Conservation (phyloP, 2,113 vertebrate species). For the Cheirogaleus medius region DNA sequence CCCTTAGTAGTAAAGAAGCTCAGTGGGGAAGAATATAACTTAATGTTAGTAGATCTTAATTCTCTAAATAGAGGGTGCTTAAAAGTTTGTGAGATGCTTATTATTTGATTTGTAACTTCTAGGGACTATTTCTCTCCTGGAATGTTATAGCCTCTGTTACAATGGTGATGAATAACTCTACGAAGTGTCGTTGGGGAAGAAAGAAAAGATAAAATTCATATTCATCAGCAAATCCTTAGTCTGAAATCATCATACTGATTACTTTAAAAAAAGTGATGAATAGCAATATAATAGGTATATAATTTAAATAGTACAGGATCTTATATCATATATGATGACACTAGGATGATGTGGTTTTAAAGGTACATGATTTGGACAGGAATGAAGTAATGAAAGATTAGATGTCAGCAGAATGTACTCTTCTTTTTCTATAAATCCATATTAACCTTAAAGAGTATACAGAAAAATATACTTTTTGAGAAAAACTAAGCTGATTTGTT, state of each 20-base stretch:
- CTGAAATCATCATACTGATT: conserved; percentile 30
- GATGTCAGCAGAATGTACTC: background rate
- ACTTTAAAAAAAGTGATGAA: conserved; percentile 40
- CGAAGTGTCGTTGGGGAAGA: background rate
- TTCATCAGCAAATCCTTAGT: conserved; percentile 48
- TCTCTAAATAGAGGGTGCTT: conserved; percentile 5
- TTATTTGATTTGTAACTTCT: conserved; percentile 22
- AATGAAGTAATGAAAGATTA: conserved; percentile 3
- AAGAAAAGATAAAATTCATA: conserved; percentile 48
- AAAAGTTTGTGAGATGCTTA: background rate
- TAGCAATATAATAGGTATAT: background rate
- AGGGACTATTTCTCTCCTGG: background rate
- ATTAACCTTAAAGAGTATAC: conserved; percentile 4
- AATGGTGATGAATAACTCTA: conserved; percentile 49
- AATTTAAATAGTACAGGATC: conserved; percentile 18
- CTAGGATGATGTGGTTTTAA: background rate
- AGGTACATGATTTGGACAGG: background rate
- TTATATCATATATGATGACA: background rate
- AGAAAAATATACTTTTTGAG: conserved; percentile 14
- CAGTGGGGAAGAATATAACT: background rate
- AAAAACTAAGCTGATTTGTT: background rate
- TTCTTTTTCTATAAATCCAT: conserved; percentile 2
- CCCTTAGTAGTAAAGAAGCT: background rate
- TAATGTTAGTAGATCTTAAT: conserved; percentile 40
- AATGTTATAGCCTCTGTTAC: conserved; percentile 11